Evolutionary conservation across 2,113 vertebrate species (phyloP), one percentile per base, ranked within the genome.

Genomic region (Ammodramus savannarum): DNA sequence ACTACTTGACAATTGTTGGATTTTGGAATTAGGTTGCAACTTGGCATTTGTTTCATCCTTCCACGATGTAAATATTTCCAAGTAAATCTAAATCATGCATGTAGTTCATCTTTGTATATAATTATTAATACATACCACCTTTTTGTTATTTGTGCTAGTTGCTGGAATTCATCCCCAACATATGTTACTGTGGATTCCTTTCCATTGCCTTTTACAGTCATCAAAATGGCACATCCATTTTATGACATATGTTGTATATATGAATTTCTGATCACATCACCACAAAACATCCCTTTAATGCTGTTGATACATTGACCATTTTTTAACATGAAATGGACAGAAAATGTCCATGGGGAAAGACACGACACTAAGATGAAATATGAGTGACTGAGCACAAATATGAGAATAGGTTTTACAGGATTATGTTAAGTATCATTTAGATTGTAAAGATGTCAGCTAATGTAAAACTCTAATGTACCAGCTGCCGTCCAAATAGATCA

Each of bases 401-500:
- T 51, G 34, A 95, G 81, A 94, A 83, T 48, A 74, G 82, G 83
- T 76, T 75, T 96, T 87, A 58, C 44, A 93, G 61, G 57, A 87
- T 82, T 67, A 80, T 86, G 46, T 82, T 77, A 59, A 93, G 32
- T 44, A 85, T 91, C 51, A 43, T 76, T 73, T 83, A 54, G 85
- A 89, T 31, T 55, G 71, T 58, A 85, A 79, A 93, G 78, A 91
- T 89, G 81, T 76, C 91, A 95, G 84, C 78, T 73, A 89, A 83
- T 0, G 13, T 86, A 92, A 94, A 92, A 68, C 46, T 86, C 85
- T 55, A 36, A 85, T 48, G 85, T 74, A 89, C 85, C 93, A 91
- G 89, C 85, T 96, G 91, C 96, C 85, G 71, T 91, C 89, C 94
- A 97, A 93, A 93, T 22, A 93, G 93, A 91, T 94, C 85, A 89